Base-by-base conservation (phyloP, 2,113 vertebrate species). In the Thalassoma bifasciatum region DNA sequence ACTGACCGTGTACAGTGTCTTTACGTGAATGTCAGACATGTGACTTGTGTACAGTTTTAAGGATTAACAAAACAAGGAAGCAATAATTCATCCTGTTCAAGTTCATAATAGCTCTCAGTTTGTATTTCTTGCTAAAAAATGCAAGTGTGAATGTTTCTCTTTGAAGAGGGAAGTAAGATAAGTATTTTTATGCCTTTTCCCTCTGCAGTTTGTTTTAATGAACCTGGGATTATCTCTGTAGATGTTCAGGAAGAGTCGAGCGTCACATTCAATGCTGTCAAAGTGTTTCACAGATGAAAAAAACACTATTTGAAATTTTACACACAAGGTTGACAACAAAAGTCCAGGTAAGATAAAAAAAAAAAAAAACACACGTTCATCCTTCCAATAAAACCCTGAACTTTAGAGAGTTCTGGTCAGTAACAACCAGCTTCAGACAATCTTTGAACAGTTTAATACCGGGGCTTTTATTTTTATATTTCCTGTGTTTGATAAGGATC, bases 381-480 rank as follows among this genome's bases (percentile, higher is more conserved):
- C 57, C 34, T n/a, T 59, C 54, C 46, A 46, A 19, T 42, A 37
- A 58, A 63, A 63, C 77, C 30, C 40, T 44, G 26, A 74, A n/a
- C 13, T 66, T 53, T 47, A 11, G 54, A 79, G 81, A 59, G 65
- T 56, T 24, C 52, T 9, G 60, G 58, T 86, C 67, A 73, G 72
- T 77, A 74, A 88, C 14, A 81, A 90, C 82, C 84, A 80, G 82
- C 88, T 89, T 67, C 77, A 88, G 91, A 93, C 91, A 93, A 93
- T 94, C 89, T 84, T 64, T 68, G 77, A 90, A 76, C 77, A 66
- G 84, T 91, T 89, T 88, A 74, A 71, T 79, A 88, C 78, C 68
- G 66, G 79, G 74, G 72, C 82, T 88, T 92, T 88, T 89, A 90
- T 89, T 92, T 93, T 91, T 92, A 54, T 93, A 91, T 84, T 77